Evolutionary conservation across 1,140 invertebrate species (phyloP).

Genomic region (Papilio machaon): DNA sequence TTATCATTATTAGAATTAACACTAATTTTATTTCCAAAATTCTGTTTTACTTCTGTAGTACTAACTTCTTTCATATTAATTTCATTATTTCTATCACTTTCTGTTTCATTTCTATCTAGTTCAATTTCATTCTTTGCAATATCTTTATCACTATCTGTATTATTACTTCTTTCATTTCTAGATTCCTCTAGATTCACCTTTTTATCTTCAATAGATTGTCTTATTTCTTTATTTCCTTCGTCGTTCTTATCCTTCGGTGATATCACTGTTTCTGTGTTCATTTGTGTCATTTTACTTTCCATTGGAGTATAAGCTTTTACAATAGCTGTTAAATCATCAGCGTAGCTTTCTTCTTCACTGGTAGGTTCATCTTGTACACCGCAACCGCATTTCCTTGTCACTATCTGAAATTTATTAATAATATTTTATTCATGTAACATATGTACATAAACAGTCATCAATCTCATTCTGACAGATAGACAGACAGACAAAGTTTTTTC

Average conservation of each 20-base stretch:
- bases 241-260: not conserved
- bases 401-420: constrained; percentile 56
- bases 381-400: constrained; percentile 74
- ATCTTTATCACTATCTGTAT: not conserved
- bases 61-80: constrained; percentile 39
- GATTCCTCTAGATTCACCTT: not conserved
- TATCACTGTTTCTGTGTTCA: not conserved
- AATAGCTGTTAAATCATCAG: constrained; percentile 56
- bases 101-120: constrained; percentile 26
- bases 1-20: too few relatives aligned
- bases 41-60: constrained; percentile 34
- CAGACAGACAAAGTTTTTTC: too few relatives aligned
- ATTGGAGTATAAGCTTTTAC: constrained; percentile 66
- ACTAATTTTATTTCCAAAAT: not conserved
- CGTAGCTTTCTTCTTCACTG: constrained; percentile 61
- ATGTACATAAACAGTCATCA: not conserved
- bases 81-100: constrained; percentile 34
- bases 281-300: constrained; percentile 39
- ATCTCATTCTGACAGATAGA: too few relatives aligned
- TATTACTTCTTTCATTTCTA: not conserved
- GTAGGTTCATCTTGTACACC: constrained; percentile 73
- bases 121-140: not conserved
- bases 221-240: constrained; percentile 25
- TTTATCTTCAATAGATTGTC: constrained; percentile 1
- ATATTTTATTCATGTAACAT: constrained; percentile 23